Evolutionary conservation across 1,140 invertebrate genomes (phyloP).

Genomic region (Tetranychus cinnabarinus): DNA sequence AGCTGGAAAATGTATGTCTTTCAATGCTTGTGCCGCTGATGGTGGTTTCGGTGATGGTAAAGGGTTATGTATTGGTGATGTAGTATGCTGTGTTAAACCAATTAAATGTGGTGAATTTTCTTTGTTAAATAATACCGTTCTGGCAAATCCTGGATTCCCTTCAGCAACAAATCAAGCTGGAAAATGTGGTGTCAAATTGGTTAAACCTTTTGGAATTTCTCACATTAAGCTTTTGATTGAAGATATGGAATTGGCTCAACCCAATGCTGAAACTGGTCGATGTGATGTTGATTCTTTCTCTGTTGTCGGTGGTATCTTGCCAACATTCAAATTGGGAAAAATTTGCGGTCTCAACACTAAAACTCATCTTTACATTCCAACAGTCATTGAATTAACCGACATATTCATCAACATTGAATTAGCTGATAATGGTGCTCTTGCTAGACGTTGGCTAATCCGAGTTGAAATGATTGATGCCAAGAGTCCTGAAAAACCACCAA

Average conservation of each 20-base stretch:
- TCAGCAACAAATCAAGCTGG: not conserved
- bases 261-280: not conserved
- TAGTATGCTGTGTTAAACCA: not conserved
- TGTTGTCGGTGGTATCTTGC: constrained; percentile 29
- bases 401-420: constrained; percentile 16
- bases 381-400: constrained; percentile 17
- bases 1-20: not conserved
- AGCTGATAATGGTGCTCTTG: constrained; percentile 20
- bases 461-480: constrained; percentile 4
- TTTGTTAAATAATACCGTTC: not conserved
- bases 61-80: not conserved
- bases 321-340: constrained; percentile 28
- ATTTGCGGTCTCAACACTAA: constrained; percentile 47
- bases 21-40: not conserved
- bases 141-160: constrained; percentile 1
- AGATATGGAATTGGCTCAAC: not conserved
- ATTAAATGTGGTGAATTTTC: not conserved
- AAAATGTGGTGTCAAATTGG: not conserved
- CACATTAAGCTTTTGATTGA: not conserved
- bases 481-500: constrained; percentile 29
- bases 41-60: not conserved
- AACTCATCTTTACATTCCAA: constrained; percentile 39
- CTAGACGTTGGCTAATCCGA: constrained; percentile 9
- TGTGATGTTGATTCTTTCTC: constrained; percentile 6
- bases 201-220: not conserved